A percentile compares a stretch with the other conserved stretches of the same genome.
phyloP scores from a whole-genome alignment of 37 sponge, comb jelly and placozoan genomes.

The Tethya wilhelma region DNA sequence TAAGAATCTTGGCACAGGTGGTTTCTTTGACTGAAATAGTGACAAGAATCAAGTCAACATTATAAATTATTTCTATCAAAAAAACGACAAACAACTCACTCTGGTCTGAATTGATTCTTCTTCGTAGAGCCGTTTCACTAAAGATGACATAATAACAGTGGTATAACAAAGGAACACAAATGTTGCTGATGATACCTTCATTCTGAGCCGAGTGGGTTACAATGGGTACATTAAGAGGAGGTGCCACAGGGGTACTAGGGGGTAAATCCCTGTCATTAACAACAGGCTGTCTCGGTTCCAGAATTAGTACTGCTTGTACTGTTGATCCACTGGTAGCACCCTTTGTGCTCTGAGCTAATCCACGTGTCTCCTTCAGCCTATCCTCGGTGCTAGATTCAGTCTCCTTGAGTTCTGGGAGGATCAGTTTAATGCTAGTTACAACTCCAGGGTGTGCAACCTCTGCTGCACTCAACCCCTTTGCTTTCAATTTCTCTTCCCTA shows the following conservation, averaged over 20 bases:
- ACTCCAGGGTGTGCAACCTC: not conserved
- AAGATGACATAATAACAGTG: not conserved
- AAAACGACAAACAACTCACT: slow-evolving; percentile 1
- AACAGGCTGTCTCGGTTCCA: not conserved
- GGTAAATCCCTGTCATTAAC: slow-evolving; percentile 24
- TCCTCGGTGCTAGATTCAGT: no score
- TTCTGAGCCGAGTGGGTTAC: slow-evolving; percentile 54
- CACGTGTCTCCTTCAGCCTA: no score
- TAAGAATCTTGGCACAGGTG: slow-evolving; percentile 33
- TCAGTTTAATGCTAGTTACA: no score
- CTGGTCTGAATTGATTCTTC: slow-evolving; percentile 17
- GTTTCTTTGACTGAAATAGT: slow-evolving; percentile 2
- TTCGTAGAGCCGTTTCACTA: slow-evolving; percentile 47
- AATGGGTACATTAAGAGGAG: slow-evolving; percentile 65
- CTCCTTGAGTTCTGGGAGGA: no score
- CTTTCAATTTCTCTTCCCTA: not conserved
- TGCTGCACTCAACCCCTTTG: not conserved
- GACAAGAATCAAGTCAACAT: not conserved
- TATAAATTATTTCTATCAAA: not conserved
- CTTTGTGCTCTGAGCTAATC: no score
- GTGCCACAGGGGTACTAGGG: slow-evolving; percentile 16
- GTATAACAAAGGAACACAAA: not conserved
- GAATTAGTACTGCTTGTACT: no score
- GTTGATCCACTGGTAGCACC: no score
- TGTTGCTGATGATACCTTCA: not conserved